Evolutionary conservation across 2,888 invertebrate species (phyloP), one percentile per base, ranked within the genome.

Genomic region (Acronicta alni): DNA sequence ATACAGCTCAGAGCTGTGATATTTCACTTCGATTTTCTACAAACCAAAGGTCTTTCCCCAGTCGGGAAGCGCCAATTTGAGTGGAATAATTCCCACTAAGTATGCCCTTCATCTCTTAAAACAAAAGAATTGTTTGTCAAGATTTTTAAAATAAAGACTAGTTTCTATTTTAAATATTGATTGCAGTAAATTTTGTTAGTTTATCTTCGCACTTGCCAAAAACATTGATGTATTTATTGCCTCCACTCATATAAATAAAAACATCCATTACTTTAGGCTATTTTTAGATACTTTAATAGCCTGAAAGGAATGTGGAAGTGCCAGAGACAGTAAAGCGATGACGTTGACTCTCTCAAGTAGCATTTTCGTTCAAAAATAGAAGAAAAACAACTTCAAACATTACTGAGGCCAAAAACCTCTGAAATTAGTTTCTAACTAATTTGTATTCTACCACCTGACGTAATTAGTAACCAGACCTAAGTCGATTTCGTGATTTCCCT

Each of bases 401-500:
- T n/a, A 17, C 7, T 37, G 2, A 6, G 51, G 30, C 20, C 47
- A 57, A 45, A 23, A 15, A 54, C 51, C 44, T 55, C 48, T 37
- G 17, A 1, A 54, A 54, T n/a, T 39, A 49, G 23, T 53, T 52
- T 0, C 14, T 12, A 54, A 44, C 35, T 55, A 16, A 45, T 69
- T 61, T 39, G 45, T 45, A 57, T 44, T 39, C 37, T 9, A 4
- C 30, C 30, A 30, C n/a, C 6, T 35, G 35, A 7, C 35, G n/a
- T 42, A 56, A 61, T 67, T 61, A 44, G 61, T 55, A 60, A 14
- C 6, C 16, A 26, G 32, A 14, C 7, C 46, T 35, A n/a, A 51
- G 46, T 64, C 51, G 7, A 58, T 56, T 35, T 1, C 16, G 16
- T 57, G 61, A 73, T 73, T 72, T 73, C 67, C 73, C 59, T 7